Percentiles rank a stretch among this genome's conserved stretches.
phyloP scores from a whole-genome alignment of 53 echinoderm and acorn worm genomes.

The Actinopyga echinites region DNA sequence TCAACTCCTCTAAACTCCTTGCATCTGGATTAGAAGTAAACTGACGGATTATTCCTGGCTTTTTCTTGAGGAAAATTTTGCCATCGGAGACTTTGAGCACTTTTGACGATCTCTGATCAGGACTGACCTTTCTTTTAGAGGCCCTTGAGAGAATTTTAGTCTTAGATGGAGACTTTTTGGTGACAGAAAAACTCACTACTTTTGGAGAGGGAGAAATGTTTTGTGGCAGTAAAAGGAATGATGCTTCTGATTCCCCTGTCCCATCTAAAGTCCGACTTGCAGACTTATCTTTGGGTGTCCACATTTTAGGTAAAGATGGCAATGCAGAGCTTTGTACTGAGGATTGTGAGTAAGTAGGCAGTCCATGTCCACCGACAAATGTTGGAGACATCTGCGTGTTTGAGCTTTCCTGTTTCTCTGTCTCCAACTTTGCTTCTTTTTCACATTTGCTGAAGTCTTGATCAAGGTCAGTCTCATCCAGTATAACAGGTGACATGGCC shows the following conservation, averaged over 20 bases:
- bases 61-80: no score
- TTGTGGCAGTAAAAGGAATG: conserved; percentile 63
- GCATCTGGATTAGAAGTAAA: neutral
- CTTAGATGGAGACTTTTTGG: neutral
- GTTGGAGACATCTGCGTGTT: conserved; percentile 80
- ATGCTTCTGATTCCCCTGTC: conserved; percentile 78
- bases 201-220: neutral
- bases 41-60: neutral
- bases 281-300: neutral
- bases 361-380: conserved; percentile 49
- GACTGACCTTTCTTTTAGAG: neutral
- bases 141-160: neutral
- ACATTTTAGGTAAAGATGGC: neutral
- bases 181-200: no score
- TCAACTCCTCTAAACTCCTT: neutral
- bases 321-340: no score
- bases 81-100: no score
- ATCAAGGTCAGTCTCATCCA: no score
- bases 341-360: no score
- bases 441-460: no score
- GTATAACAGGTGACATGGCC: no score
- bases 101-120: neutral
- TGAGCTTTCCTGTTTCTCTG: conserved; percentile 35
- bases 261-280: conserved; percentile 43
- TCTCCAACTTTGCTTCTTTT: neutral